Percentiles rank a stretch among this genome's conserved stretches.
These are phyloP conservation scores for Alouatta palliata DNA, from an alignment of 2,113 vertebrate genomes.

Conservation along the genomic window DNA sequence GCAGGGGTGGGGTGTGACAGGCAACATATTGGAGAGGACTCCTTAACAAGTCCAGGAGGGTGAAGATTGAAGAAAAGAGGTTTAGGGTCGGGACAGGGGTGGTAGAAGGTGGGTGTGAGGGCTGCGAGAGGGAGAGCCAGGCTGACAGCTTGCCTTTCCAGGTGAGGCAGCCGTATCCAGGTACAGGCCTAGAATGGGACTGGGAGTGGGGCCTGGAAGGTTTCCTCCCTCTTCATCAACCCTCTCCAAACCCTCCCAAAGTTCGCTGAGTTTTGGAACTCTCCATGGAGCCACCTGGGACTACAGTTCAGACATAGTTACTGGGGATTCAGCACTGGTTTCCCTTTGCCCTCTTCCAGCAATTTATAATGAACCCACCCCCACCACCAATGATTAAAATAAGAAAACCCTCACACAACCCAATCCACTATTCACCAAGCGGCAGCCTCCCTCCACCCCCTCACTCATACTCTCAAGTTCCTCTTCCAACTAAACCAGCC, in stretches of 20 bases:
- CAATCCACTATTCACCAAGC: neutral
- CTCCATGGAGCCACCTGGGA: neutral
- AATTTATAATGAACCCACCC: neutral
- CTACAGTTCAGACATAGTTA: neutral
- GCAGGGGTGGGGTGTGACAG: neutral
- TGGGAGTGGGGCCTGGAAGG: neutral
- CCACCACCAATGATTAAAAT: neutral
- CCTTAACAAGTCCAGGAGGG: neutral
- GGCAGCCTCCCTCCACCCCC: neutral
- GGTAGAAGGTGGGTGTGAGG: neutral
- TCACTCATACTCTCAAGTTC: neutral
- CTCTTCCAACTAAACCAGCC: conserved; percentile 28
- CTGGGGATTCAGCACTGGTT: neutral
- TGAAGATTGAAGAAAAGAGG: neutral
- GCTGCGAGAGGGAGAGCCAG: neutral
- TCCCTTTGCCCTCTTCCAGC: conserved; percentile 4
- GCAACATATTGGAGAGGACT: neutral
- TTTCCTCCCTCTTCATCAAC: neutral
- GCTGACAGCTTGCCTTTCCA: neutral
- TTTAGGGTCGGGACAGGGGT: neutral
- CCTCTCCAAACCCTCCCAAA: neutral
- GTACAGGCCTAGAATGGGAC: neutral
- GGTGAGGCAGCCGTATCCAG: neutral
- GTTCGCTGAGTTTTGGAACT: neutral
- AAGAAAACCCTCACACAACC: neutral